Evolutionary conservation across 2,888 invertebrate genomes (phyloP), one percentile per base, ranked within the genome.

Genomic region (Harpagoxenus sublaevis): DNA sequence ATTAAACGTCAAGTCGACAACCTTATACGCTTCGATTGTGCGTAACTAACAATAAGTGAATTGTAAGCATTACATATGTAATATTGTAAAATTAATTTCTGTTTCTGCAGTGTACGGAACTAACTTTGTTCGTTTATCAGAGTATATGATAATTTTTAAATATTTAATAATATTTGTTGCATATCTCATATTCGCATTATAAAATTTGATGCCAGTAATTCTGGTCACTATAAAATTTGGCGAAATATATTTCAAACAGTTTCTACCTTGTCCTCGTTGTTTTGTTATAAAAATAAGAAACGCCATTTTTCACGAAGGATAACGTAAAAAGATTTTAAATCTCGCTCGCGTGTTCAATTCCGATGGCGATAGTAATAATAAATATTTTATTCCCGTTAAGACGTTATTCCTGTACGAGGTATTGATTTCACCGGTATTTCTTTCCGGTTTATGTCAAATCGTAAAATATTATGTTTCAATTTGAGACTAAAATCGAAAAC

Each of bases 51-150:
- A 35, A 35, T 35, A 35, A 70, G 18, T n/a, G 66, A 84, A 88
- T 88, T 86, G 83, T 79, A 42, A 65, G 73, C 23, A 51, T 66
- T 42, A 51, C 60, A 55, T 77, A 55, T 77, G 55, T 77, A 78
- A 78, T 84, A 88, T 79, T 57, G 85, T 63, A 79, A 86, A 83
- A 88, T 88, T 85, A 63, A 82, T 81, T 88, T 68, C 84, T 75
- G 66, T 81, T 88, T 68, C 84, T 75, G 66, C 70, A 66, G 45
- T 70, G 70, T 28, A 28, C 70, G 3, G 35, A 84, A 84, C 87
- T 89, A 88, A 88, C 87, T 89, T 87, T 42, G 31, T 12, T 51
- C 18, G 12, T 71, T 60, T 60, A 23, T 23, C 12, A 28, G 5
- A 39, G 39, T 39, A 12, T 31, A 2, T 35, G 48, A 45, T 28